Percentiles rank a stretch among this genome's conserved stretches.
phyloP scores from a whole-genome alignment of 2,888 invertebrate genomes.

The Hoplodrina blanda region DNA sequence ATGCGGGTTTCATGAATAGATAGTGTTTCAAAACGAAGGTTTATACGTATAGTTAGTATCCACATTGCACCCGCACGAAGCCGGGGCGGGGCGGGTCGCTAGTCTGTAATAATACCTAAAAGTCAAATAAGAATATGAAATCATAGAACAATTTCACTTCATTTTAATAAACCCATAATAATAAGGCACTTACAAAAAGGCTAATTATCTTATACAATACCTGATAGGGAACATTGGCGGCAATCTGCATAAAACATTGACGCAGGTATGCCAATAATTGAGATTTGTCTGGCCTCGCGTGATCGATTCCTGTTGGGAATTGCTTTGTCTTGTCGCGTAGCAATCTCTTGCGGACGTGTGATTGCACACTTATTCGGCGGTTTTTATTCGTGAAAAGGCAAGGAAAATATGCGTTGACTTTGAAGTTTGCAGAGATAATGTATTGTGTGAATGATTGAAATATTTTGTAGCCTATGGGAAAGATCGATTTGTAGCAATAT shows the following conservation, averaged over 20 bases:
- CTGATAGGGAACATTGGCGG: slow-evolving; percentile 63
- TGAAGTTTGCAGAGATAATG: slow-evolving; percentile 53
- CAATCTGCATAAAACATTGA: slow-evolving; percentile 77
- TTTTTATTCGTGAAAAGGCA: slow-evolving; percentile 71
- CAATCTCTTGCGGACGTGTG: slow-evolving; percentile 68
- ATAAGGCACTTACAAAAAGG: slow-evolving; percentile 53
- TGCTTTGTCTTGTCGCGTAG: slow-evolving; percentile 73
- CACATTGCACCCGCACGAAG: too few species aligned
- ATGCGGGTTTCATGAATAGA: too few species aligned
- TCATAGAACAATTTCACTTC: slow-evolving; percentile 43
- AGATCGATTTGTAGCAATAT: slow-evolving; percentile 15
- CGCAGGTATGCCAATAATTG: slow-evolving; percentile 75
- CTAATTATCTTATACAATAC: slow-evolving; percentile 61
- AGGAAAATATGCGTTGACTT: slow-evolving; percentile 49
- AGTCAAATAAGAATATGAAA: slow-evolving; percentile 6
- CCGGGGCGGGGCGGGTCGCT: too few species aligned
- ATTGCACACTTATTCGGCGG: slow-evolving; percentile 69
- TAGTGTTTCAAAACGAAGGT: too few species aligned
- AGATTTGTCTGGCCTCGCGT: slow-evolving; percentile 79
- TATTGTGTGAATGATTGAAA: slow-evolving; percentile 47
- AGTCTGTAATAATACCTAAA: background rate
- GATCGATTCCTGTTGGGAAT: slow-evolving; percentile 81
- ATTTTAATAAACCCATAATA: slow-evolving; percentile 45
- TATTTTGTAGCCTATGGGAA: slow-evolving; percentile 37
- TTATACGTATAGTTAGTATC: too few species aligned